phyloP scores from a whole-genome alignment of 2,888 invertebrate species.

The Ferrisia virgata region DNA sequence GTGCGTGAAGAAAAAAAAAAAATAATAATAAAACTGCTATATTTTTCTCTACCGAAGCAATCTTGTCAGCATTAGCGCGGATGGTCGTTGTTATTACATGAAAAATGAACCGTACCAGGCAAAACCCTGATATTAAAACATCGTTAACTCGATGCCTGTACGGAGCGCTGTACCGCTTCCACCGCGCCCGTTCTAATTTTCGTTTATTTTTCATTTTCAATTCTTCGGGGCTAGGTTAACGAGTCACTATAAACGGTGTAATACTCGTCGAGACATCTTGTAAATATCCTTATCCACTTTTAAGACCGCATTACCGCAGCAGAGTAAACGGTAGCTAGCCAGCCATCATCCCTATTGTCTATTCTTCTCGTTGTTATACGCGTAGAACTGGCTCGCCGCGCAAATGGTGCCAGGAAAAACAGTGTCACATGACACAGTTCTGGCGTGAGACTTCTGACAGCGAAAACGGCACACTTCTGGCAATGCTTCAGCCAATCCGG shows the following conservation, averaged over 20 bases:
- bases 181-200: neutral
- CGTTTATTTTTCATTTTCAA: neutral
- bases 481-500: too few species aligned
- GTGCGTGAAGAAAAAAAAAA: too few species aligned
- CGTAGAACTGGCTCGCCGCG: too few species aligned
- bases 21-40: too few species aligned
- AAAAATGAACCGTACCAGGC: neutral
- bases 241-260: too few species aligned
- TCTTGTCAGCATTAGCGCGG: neutral
- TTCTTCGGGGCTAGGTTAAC: neutral
- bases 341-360: too few species aligned
- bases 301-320: too few species aligned
- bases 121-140: neutral
- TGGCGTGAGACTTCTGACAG: too few species aligned
- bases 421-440: too few species aligned
- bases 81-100: neutral
- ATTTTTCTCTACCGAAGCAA: neutral
- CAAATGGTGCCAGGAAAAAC: too few species aligned
- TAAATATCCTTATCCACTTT: neutral
- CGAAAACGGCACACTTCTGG: too few species aligned
- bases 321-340: neutral
- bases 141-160: neutral
- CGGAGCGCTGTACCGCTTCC: neutral
- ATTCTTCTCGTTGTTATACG: too few species aligned
- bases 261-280: neutral